phyloP scores from a whole-genome alignment of 2,888 invertebrate genomes.

The Conistra vaccinii region DNA sequence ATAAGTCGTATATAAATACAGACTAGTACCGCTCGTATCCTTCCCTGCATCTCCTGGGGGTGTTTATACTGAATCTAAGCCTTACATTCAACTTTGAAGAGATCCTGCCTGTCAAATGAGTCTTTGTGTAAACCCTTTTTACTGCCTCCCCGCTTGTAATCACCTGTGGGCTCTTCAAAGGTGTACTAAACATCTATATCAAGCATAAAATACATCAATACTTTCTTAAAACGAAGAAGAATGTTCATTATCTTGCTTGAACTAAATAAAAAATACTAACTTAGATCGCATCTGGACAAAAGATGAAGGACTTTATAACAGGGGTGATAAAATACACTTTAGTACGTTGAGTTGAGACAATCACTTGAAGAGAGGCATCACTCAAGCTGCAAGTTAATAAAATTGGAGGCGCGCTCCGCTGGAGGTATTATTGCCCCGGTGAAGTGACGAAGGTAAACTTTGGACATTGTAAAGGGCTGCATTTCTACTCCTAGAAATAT shows the following conservation, averaged over 20 bases:
- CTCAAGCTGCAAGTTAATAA: slow-evolving; percentile 18
- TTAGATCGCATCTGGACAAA: not conserved
- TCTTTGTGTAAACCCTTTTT: slow-evolving; percentile 50
- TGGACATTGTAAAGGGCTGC: not conserved
- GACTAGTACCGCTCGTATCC: not conserved
- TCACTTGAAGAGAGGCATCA: slow-evolving; percentile 1
- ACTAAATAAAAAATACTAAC: not conserved
- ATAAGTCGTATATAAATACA: not conserved
- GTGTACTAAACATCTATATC: not conserved
- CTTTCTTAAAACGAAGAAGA: not conserved
- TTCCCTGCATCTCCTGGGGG: slow-evolving; percentile 37
- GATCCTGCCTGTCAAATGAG: slow-evolving; percentile 18
- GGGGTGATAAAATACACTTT: not conserved
- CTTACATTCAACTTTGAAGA: slow-evolving; percentile 37
- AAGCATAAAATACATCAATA: slow-evolving; percentile 8
- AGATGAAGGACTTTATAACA: not conserved
- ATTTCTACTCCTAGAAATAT: not conserved
- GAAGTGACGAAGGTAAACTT: slow-evolving; percentile 37
- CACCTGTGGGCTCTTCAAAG: slow-evolving; percentile 21
- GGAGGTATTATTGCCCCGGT: slow-evolving; percentile 2
- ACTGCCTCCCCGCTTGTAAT: slow-evolving; percentile 39
- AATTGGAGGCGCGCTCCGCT: not conserved
- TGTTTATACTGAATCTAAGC: slow-evolving; percentile 45
- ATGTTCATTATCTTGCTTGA: slow-evolving; percentile 1
- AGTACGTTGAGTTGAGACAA: not conserved